Base-by-base conservation (phyloP, 2,113 vertebrate species). In the Corapipo altera region DNA sequence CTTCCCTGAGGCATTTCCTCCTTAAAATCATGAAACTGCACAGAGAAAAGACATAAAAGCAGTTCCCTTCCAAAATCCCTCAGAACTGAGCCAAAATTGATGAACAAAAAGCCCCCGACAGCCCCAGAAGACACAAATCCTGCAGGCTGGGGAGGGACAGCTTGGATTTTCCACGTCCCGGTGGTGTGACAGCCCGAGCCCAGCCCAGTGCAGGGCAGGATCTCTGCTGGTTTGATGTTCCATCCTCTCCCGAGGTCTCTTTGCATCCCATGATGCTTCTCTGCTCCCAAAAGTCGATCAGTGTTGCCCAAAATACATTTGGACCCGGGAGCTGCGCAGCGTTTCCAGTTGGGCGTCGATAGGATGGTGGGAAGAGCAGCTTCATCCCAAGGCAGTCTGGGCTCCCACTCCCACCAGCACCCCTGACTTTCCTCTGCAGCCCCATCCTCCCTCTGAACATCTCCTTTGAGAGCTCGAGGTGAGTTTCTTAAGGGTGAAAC, bases 1-100 rank as follows among this genome's bases (percentile, higher is more conserved):
- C 12, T 33, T 35, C 39, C 41, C 37, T 20, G 43, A 20, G 7
- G 35, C 57, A 21, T 62, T 61, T 24, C 18, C n/a, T 18, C 16
- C 15, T 37, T 37, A 11, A 61, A 37, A 61, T 27, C 24, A 12
- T 12, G 14, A 22, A 17, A 13, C 13, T 39, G 21, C 35, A 13
- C 6, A 3, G 7, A 67, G 13, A 10, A 1, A 3, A 3, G 19
- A 4, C 41, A 11, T 4, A 12, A 28, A 33, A 44, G 46, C 28
- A 12, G 1, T 11, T 59, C 5, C 17, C n/a, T 6, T 84, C 66
- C 30, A 1, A 1, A 54, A 41, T 18, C 26, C 10, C 15, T 10
- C 15, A 2, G 11, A 2, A 33, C 1, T 0, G 0, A 8, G 5
- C 9, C 52, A 43, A 65, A 91, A 58, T 1, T 5, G 54, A 3